phyloP scores from a whole-genome alignment of 92 coral and sea anemone species.

The Actinostola sp. region DNA sequence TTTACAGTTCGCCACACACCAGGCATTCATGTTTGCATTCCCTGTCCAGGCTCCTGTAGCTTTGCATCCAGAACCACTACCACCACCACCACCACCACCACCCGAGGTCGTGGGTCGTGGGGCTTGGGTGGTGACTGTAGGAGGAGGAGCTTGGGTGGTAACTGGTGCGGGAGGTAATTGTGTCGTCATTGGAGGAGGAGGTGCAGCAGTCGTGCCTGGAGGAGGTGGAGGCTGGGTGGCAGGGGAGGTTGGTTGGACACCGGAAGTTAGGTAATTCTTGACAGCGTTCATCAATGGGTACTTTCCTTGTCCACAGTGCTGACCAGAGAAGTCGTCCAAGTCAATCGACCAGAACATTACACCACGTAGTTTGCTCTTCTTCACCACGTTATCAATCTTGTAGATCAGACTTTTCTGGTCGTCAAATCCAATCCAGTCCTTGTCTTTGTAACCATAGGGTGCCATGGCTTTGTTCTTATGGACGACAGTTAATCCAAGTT shows the following conservation, averaged over 20 bases:
- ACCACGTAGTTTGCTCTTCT: slow-evolving; percentile 75
- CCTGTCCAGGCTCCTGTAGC: slow-evolving; percentile 69
- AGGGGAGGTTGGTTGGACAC: slow-evolving; percentile 69
- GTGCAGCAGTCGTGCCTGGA: slow-evolving; percentile 34
- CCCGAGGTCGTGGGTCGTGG: slow-evolving; percentile 19
- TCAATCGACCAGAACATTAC: slow-evolving; percentile 93
- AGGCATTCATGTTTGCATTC: slow-evolving; percentile 67
- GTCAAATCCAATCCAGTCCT: slow-evolving; percentile 65
- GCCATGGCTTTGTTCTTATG: slow-evolving; percentile 51
- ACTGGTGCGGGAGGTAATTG: too few relatives aligned
- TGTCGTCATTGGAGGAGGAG: slow-evolving; percentile 2
- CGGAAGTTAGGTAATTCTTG: slow-evolving; percentile 61
- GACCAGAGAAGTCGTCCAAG: slow-evolving; percentile 80
- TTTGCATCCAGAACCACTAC: slow-evolving; percentile 44
- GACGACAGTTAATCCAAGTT: slow-evolving; percentile 48
- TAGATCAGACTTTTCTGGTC: slow-evolving; percentile 38
- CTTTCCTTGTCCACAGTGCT: slow-evolving; percentile 72
- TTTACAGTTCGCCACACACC: slow-evolving; percentile 72
- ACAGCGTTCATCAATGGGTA: slow-evolving; percentile 83
- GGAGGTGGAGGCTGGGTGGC: slow-evolving; percentile 22
- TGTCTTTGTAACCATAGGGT: slow-evolving; percentile 65
- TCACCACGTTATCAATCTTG: slow-evolving; percentile 65
- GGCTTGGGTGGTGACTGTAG: slow-evolving; percentile 11
- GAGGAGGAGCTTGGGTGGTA: too few relatives aligned
- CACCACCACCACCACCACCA: slow-evolving; percentile 44